Evolutionary conservation across 2,113 vertebrate genomes (phyloP).

Genomic region (Pao palembangensis): DNA sequence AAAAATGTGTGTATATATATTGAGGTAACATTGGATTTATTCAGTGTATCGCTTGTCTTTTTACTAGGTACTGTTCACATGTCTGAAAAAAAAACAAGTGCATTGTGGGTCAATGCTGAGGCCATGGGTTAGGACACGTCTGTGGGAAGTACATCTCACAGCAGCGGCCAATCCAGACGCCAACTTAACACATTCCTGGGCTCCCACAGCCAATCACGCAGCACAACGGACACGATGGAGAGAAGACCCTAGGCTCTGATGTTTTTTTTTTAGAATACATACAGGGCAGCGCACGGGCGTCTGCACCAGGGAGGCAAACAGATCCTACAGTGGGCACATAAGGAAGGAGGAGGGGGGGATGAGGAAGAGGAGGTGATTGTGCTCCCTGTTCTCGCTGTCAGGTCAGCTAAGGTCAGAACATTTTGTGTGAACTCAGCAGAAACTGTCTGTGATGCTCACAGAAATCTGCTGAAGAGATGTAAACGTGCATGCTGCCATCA

Average conservation of each 20-base stretch:
- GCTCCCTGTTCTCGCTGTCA: constrained; percentile 7
- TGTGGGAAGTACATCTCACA: constrained; percentile 41
- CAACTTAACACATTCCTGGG: constrained; percentile 49
- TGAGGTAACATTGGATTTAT: too few relatives aligned
- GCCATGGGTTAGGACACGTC: constrained; percentile 22
- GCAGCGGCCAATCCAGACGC: constrained; percentile 58
- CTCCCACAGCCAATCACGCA: constrained; percentile 56
- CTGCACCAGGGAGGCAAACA: constrained; percentile 35
- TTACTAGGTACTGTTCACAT: not conserved
- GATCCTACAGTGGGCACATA: constrained; percentile 34
- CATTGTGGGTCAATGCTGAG: constrained; percentile 12
- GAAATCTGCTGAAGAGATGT: not conserved
- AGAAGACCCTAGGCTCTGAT: constrained; percentile 24
- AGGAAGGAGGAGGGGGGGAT: constrained; percentile 12
- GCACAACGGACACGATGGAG: constrained; percentile 35
- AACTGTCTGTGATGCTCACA: not conserved
- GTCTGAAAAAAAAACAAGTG: not conserved
- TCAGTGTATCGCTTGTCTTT: too few relatives aligned
- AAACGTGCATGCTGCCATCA: too few relatives aligned
- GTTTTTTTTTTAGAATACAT: constrained; percentile 49
- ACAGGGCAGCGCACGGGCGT: constrained; percentile 38
- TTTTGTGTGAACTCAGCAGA: too few relatives aligned
- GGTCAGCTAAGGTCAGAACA: constrained; percentile 30
- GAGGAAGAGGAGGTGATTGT: constrained; percentile 15
- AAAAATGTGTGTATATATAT: not conserved